These are phyloP conservation scores for Trichopoda pennipes DNA, from an alignment of 2,888 invertebrate genomes.

Conservation along the genomic window DNA sequence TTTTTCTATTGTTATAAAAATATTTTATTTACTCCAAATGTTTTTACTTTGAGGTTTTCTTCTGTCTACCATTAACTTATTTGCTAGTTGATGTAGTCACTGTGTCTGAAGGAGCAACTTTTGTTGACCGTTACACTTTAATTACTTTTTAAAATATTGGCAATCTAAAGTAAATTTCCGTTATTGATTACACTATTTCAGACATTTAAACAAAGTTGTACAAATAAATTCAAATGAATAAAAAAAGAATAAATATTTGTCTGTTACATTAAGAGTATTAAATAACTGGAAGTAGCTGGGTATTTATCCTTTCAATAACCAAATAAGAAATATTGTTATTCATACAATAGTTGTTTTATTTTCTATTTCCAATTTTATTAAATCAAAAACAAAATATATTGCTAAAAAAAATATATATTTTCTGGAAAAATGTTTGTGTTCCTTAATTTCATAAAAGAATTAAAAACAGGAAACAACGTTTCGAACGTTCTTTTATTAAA, in stretches of 20 bases:
- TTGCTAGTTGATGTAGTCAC: conserved; percentile 1
- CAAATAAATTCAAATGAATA: conserved; percentile 29
- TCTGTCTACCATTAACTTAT: conserved; percentile 1
- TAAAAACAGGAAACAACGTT: too few relatives aligned
- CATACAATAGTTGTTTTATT: too few relatives aligned
- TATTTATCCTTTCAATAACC: too few relatives aligned
- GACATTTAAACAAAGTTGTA: conserved; percentile 1
- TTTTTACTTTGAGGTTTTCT: neutral
- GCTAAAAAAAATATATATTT: too few relatives aligned
- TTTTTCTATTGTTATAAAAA: conserved; percentile 19
- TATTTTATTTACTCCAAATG: neutral
- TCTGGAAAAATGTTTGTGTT: too few relatives aligned
- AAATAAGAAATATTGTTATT: too few relatives aligned
- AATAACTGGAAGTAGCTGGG: too few relatives aligned
- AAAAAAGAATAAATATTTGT: neutral
- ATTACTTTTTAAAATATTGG: conserved; percentile 40
- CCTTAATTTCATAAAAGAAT: too few relatives aligned
- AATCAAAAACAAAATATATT: too few relatives aligned
- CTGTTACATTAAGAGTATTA: conserved; percentile 6
- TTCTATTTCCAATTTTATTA: too few relatives aligned
- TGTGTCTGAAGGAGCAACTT: conserved; percentile 15
- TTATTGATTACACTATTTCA: conserved; percentile 13
- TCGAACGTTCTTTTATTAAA: too few relatives aligned
- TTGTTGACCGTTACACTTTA: conserved; percentile 42
- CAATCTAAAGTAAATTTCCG: conserved; percentile 22